Evolutionary conservation across 2,113 vertebrate species (phyloP), one percentile per base, ranked within the genome.

Genomic region (Phalacrocorax aristotelis): DNA sequence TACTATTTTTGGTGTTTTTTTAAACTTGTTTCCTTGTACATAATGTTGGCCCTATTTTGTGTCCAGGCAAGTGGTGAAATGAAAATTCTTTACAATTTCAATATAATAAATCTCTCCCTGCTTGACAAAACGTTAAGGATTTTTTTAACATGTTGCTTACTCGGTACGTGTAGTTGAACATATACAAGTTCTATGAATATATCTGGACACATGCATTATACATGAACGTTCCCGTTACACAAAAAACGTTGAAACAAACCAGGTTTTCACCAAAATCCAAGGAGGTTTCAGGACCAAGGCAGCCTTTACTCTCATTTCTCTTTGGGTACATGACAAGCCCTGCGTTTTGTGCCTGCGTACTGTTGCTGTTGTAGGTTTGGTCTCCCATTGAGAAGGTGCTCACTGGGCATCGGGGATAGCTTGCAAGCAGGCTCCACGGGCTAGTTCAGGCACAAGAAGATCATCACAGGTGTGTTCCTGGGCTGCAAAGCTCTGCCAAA

Each of bases 351-450:
- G 14, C 6, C 32, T 48, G 10, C 9, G 2, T 13, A 6, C 72
- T 15, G 1, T 61, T 86, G 38, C 30, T 89, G 8, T 58, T 70
- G 55, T 22, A 54, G 38, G 10, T 42, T 42, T 66, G 51, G 46
- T n/a, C 15, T 77, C 42, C 19, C 9, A 6, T 0, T 62, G 55
- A 44, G 46, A 55, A 78, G 42, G 8, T 57, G 46, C 34, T 75
- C 23, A 9, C 22, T 81, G 34, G 52, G 8, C 0, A 0, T 7
- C 0, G 2, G 13, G 6, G 7, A 8, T 32, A 25, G 30, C 22
- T 49, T 69, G 54, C n/a, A 68, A 78, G 48, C n/a, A 74, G 46
- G 52, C 26, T 15, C 25, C 40, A 76, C 9, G 2, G 13, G 11
- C 44, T 64, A 9, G 6, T 68, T 85, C 42, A 80, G 36, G 23